Percentiles rank a stretch among this genome's conserved stretches.
Conservation (phyloP, 1,140 invertebrate genomes). For the Drosophila quadrilineata region DNA sequence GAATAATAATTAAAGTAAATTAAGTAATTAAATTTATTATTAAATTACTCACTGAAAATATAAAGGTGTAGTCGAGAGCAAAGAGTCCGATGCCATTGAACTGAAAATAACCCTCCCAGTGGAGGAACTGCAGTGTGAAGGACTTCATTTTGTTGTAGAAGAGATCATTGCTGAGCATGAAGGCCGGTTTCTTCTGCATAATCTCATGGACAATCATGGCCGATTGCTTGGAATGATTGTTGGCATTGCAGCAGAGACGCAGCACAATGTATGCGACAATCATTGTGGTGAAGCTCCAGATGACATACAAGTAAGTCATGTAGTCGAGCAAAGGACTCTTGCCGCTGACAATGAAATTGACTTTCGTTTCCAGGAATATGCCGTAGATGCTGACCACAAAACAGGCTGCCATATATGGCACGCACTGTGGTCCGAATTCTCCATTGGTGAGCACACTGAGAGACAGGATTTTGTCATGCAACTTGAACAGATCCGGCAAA, state of each 20-base stretch:
- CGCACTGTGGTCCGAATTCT: slow-evolving; percentile 73
- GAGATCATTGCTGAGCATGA: slow-evolving; percentile 78
- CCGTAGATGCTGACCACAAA: slow-evolving; percentile 78
- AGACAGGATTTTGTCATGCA: slow-evolving; percentile 74
- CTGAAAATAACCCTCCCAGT: slow-evolving; percentile 79
- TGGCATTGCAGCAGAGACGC: slow-evolving; percentile 72
- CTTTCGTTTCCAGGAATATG: slow-evolving; percentile 78
- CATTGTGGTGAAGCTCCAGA: slow-evolving; percentile 75
- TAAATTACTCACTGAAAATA: slow-evolving; percentile 68
- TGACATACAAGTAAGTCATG: slow-evolving; percentile 63
- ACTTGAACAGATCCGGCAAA: slow-evolving; percentile 69
- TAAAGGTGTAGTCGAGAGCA: slow-evolving; percentile 78
- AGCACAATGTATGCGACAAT: slow-evolving; percentile 75
- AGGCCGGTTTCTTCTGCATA: slow-evolving; percentile 80
- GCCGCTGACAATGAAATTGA: slow-evolving; percentile 70
- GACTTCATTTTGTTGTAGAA: slow-evolving; percentile 81
- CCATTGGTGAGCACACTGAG: slow-evolving; percentile 73
- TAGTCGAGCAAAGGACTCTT: slow-evolving; percentile 64
- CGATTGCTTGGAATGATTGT: slow-evolving; percentile 76
- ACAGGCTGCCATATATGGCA: slow-evolving; percentile 76
- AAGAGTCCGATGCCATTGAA: slow-evolving; percentile 80
- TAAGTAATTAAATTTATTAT: background rate
- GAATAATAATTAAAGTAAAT: background rate
- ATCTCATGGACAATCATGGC: slow-evolving; percentile 81
- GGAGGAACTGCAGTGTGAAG: slow-evolving; percentile 76